Base-by-base conservation (phyloP, 2,113 vertebrate species). In the Brevimyrus niger region DNA sequence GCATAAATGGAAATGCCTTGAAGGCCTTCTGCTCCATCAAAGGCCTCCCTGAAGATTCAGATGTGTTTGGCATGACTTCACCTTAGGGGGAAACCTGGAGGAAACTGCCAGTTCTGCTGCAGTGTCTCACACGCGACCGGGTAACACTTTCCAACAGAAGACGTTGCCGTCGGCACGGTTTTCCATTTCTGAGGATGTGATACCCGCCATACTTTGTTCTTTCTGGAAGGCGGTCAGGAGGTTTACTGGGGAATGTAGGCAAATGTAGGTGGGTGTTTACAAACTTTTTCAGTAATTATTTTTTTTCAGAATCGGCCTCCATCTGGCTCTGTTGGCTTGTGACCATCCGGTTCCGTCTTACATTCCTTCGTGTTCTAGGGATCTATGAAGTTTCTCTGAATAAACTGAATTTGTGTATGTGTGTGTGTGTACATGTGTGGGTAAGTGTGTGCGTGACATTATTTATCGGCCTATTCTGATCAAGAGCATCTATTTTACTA, bases 231-330 rank as follows among this genome's bases (percentile, higher is more conserved):
- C 38, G 15, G 73, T 80, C 73, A 42, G 35, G 35, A 42, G 73
- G 73, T 80, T 80, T 80, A 80, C 73, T 42, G 73, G 35, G 35
- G 73, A 42, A 80, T 31, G 35, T 80, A 42, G 31, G 73, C 73
- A 35, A 80, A 80, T 42, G 73, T 80, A 80, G 35, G 73, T 80
- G 73, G 73, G 73, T 80, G 73, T 80, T 80, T 80, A 80, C 73
- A 80, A 80, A 80, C 73, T 80, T 80, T 42, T 80, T 80, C 73
- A 80, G 73, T 42, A 80, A 80, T 80, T 80, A 80, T 38, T 80
- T 42, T 65, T 73, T 80, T 80, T 80, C 73, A 80, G 15, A 80
- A 80, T 6, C 73, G 11, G 73, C 35, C 73, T 80, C 73, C 73
- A 80, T 80, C 73, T 80, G 73, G 73, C 73, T 80, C 0, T 42